Evolutionary conservation across 2,797 vertebrate species (phyloP), one percentile per base, ranked within the genome.

Genomic region (Phylloscopus collybita): DNA sequence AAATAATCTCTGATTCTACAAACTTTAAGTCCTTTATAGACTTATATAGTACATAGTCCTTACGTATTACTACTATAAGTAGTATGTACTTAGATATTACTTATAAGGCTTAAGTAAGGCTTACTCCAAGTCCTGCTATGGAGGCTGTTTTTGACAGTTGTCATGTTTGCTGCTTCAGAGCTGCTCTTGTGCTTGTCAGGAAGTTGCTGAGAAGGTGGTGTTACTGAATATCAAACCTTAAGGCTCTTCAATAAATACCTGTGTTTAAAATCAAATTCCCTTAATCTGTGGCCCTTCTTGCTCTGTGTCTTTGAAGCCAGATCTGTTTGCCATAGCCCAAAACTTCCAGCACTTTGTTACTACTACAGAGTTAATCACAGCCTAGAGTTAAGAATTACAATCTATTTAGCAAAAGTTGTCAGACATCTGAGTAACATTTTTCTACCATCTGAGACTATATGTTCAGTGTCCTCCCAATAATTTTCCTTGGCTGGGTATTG

Each of bases 11-110:
- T 65, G 21, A 1, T 9, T 74, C 78, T 86, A 30, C 1, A 2
- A 67, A n/a, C 36, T 47, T 3, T 13, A 53, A 50, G 13, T 47
- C 29, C 32, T 13, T 4, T 74, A 1, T 11, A 13, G 19, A 42
- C 14, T 56, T 13, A 34, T 34, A 34, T 34, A 34, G 34, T 34
- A 34, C 34, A 34, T 34, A 34, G 34, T 34, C 34, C 34, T 34
- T 34, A 10, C 0, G 0, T 65, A 27, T 3, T 27, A 13, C 40
- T 40, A 14, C 40, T 66, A 4, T 30, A 40, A 67, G 61, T 18
- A 7, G 10, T 38, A 18, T 22, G n/a, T 64, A 40, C 10, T 61
- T 49, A 10, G 16, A 12, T 56, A n/a, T 12, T 60, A 16, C 29
- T 13, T 60, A 1, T 0, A 45, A 38, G n/a, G 22, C 7, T 53